Base-by-base conservation (phyloP, 2,113 vertebrate genomes). In the Vidua chalybeata region DNA sequence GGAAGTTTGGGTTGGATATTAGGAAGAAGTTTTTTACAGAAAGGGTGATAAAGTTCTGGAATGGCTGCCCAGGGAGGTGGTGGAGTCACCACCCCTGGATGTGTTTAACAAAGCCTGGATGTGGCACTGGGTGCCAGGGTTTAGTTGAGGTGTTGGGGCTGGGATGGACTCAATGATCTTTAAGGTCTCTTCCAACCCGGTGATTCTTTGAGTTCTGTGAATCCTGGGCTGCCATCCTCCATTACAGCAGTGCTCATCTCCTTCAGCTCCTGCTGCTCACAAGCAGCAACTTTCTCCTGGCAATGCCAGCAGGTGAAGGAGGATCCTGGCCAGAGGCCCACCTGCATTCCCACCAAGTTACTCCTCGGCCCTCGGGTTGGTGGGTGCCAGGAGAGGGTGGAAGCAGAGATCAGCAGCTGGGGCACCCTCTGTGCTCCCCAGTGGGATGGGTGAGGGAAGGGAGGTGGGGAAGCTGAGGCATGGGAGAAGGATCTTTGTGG, bases 401-500 rank as follows among this genome's bases (percentile, higher is more conserved):
- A 10, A 43, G 26, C 3, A 3, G 54, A 21, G 77, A 28, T 67
- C 21, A n/a, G 62, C 14, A 1, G 16, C 1, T 26, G 10, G 9
- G 9, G 6, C 41, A 14, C 8, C 66, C n/a, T 45, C n/a, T 6
- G 4, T 1, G 2, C 18, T n/a, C 26, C n/a, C 56, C 24, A 0
- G 20, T 1, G 15, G 39, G 58, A 10, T 5, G 62, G 71, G n/a
- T 4, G 13, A 43, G 56, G 58, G 51, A 12, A 41, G 71, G 55
- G 59, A 62, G 13, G 1, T 20, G 31, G 31, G 62, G 58, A 67
- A 37, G 22, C 69, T 33, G 82, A 63, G 54, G 15, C 3, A 5
- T 1, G 3, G 59, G 26, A 17, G 12, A 41, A 46, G 37, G 56
- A 24, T 41, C 16, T 43, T 24, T 54, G 61, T 64, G 84, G 13